Evolutionary conservation across 2,113 vertebrate species (phyloP), one percentile per base, ranked within the genome.

Genomic region (Calidris pugnax): DNA sequence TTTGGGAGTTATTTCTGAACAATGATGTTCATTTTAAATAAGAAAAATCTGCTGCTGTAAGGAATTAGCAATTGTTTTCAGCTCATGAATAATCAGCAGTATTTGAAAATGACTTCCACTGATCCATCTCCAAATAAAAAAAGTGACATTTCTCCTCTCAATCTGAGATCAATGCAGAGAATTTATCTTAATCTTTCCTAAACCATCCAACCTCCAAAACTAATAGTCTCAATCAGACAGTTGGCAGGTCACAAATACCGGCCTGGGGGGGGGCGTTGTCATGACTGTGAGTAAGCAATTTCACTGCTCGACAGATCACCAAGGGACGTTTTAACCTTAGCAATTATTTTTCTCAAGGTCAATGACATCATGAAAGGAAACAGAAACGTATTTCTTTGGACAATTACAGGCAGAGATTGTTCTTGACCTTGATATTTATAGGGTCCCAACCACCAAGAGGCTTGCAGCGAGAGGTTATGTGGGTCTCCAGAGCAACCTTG

Each of bases 331-430:
- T 90, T 92, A 87, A 89, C 73, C 39, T 43, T 43, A 33, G 62
- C 90, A 92, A n/a, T 96, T 95, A 82, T 81, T 94, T 94, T 92
- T 87, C 45, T 68, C 73, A 41, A 57, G 62, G 39, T 67, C 66
- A 68, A 2, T 91, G 90, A 82, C 77, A 79, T 90, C 73, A 92
- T 33, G 45, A 96, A 93, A 92, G 57, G 64, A 92, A 66, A 22
- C 80, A 95, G 83, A 75, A 94, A 68, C 0, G 0, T 89, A 82
- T 68, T 93, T 90, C 51, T 96, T 94, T 82, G 66, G 90, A 87
- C 57, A 85, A 76, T 83, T 93, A 87, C 17, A 91, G 85, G 67
- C 87, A 89, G 62, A 78, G 48, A 55, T 87, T 95, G 62, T 57
- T 76, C 57, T 87, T 90, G 95, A 78, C 69, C 64, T 64, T 81